These are phyloP conservation scores for Acridotheres tristis DNA, from an alignment of 2,797 vertebrate genomes.

Conservation along the genomic window DNA sequence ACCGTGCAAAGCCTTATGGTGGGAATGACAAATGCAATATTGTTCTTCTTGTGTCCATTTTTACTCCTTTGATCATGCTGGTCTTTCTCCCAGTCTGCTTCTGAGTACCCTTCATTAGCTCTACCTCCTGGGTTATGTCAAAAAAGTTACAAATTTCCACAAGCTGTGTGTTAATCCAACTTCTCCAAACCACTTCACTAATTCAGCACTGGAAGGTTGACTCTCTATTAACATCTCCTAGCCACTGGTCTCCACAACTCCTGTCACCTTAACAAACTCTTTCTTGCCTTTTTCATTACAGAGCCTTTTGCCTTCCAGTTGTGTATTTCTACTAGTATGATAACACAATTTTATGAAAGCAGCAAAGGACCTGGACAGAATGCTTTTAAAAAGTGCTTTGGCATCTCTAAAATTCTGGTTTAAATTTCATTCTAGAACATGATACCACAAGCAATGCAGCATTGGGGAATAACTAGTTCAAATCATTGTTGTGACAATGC, in stretches of 20 bases:
- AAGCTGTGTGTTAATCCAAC: neutral
- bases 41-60: neutral
- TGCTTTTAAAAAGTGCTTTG: neutral
- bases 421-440: neutral
- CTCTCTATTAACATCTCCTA: neutral
- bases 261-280: neutral
- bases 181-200: neutral
- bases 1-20: neutral
- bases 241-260: neutral
- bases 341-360: neutral
- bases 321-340: neutral
- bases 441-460: neutral
- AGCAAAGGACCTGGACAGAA: neutral
- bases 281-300: neutral
- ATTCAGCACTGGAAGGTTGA: neutral
- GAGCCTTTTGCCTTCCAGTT: neutral
- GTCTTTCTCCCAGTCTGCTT: neutral
- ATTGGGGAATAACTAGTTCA: neutral
- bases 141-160: neutral
- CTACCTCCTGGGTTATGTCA: neutral
- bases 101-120: neutral
- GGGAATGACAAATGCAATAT: neutral
- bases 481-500: neutral
- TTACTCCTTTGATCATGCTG: rapidly evolving
- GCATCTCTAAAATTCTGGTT: neutral